Evolutionary conservation across 2,113 vertebrate species (phyloP).

Genomic region (Puma concolor): DNA sequence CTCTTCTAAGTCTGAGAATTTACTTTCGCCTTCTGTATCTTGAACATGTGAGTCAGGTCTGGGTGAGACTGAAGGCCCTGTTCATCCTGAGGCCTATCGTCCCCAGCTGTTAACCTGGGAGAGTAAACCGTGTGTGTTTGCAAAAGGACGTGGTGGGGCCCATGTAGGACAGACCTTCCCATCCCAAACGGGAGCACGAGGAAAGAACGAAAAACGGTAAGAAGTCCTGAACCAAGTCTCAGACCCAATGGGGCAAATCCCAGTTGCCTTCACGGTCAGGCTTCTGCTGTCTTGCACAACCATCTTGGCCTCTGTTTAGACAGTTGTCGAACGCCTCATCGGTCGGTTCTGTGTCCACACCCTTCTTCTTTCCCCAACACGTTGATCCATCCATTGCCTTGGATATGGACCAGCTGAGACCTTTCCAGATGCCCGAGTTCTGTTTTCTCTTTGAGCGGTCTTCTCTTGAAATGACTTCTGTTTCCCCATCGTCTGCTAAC

Average conservation of each 20-base stretch:
- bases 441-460: not conserved
- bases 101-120: not conserved
- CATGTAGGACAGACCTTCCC: not conserved
- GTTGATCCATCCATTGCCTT: not conserved
- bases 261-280: not conserved
- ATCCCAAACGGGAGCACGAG: no score
- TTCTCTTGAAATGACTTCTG: not conserved
- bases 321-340: not conserved
- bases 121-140: not conserved
- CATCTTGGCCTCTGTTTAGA: not conserved
- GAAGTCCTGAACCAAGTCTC: no score
- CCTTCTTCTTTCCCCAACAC: not conserved
- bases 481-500: not conserved
- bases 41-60: not conserved
- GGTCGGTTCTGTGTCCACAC: not conserved
- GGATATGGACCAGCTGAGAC: not conserved
- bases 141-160: not conserved
- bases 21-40: not conserved
- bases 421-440: not conserved
- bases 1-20: not conserved
- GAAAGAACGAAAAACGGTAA: no score
- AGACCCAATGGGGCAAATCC: not conserved
- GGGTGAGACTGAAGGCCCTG: not conserved
- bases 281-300: not conserved
- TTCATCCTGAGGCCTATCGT: fast-evolving